Base-by-base conservation (phyloP, 2,113 vertebrate species). In the Motacilla alba region DNA sequence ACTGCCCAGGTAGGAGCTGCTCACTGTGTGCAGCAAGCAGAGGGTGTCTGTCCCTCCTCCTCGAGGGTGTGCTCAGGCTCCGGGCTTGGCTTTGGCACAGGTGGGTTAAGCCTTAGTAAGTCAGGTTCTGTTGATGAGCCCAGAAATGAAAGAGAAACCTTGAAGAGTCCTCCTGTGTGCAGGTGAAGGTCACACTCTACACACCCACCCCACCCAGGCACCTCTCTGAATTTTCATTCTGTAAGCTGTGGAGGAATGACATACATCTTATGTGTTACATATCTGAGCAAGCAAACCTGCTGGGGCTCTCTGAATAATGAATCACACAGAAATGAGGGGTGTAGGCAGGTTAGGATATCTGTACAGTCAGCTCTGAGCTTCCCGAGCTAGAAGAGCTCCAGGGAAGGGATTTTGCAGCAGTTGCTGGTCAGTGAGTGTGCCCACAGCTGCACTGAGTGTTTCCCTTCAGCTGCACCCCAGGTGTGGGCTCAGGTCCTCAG, bases 1-100 rank as follows among this genome's bases (percentile, higher is more conserved):
- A 1, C 28, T 24, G 58, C 26, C 7, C 31, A 6, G 20, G 2
- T 0, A 11, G 41, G 33, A 83, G 43, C 27, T 21, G 22, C 70
- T 17, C 13, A 0, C 13, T 9, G 31, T 7, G 26, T 9, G 58
- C 13, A 13, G 22, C 59, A 35, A 19, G 27, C 59, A 46, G 56
- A n/a, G 0, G 0, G 2, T 53, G 52, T 53, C 52, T 41, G 70
- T 47, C 55, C 19, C 0, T 52, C 73, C 59, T 53, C 20, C 7
- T 47, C 4, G 3, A 11, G 35, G 46, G 3, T 24, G 37, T 11
- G 55, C 79, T 26, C 66, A 49, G 9, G 27, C 52, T 20, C 9
- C 50, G 24, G 67, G 14, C 2, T 28, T 35, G 79, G 9, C 15
- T 73, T 62, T 62, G 27, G 4, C 67, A 55, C 30, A 21, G 39